Conservation (phyloP, 53 echinoderm and acorn worm species). For the Patiria pectinifera region DNA sequence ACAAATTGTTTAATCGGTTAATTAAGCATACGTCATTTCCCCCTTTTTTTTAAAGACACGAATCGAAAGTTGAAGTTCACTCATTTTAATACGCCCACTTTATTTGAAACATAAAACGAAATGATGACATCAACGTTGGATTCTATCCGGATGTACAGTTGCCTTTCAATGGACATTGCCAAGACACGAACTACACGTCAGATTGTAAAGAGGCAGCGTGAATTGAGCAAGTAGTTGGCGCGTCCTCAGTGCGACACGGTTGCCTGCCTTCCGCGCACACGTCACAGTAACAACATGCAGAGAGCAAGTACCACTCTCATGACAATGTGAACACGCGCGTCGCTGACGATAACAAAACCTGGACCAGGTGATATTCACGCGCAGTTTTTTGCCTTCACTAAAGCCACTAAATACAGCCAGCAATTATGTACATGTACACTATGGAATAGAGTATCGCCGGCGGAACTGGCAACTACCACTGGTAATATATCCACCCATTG, state of each 20-base stretch:
- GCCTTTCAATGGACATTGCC: not conserved
- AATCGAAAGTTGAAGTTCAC: no score
- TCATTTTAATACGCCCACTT: no score
- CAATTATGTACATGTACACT: no score
- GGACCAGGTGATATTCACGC: not conserved
- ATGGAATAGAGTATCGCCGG: no score
- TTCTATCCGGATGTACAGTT: not conserved
- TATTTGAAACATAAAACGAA: no score
- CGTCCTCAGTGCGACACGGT: not conserved
- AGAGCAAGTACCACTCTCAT: not conserved
- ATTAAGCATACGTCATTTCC: no score
- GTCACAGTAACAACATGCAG: conserved; percentile 1
- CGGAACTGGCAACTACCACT: no score
- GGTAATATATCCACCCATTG: no score
- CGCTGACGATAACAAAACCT: not conserved
- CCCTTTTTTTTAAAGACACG: no score
- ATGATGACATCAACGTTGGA: not conserved
- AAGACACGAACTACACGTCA: not conserved
- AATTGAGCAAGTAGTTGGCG: not conserved
- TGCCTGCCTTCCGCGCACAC: not conserved
- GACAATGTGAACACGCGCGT: not conserved
- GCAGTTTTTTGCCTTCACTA: not conserved
- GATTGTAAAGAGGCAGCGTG: not conserved
- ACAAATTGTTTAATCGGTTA: no score
- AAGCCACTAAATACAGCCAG: not conserved